phyloP scores from a whole-genome alignment of 2,797 vertebrate species.

The Tauraco hartlaubi region DNA sequence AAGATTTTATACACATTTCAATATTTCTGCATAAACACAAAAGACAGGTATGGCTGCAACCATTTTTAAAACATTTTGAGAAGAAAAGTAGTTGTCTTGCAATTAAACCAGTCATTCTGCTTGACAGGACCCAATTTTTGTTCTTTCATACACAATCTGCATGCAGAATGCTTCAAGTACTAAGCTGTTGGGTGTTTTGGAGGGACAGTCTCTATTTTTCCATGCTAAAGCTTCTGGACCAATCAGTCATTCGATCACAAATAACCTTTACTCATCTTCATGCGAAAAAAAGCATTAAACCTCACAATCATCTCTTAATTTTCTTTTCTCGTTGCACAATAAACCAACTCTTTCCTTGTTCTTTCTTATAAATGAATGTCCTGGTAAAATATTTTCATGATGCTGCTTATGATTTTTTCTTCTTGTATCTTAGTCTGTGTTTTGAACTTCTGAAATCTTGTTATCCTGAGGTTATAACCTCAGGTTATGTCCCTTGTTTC shows the following conservation, averaged over 20 bases:
- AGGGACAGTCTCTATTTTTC: background rate
- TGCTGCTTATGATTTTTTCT: background rate
- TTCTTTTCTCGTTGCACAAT: background rate
- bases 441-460: background rate
- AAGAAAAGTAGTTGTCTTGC: background rate
- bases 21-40: background rate
- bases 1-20: background rate
- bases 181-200: background rate
- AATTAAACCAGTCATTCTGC: background rate
- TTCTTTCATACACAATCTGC: background rate
- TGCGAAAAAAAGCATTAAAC: background rate
- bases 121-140: background rate
- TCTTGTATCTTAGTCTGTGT: background rate
- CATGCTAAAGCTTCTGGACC: background rate
- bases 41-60: background rate
- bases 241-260: background rate
- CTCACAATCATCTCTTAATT: background rate
- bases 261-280: background rate
- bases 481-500: background rate
- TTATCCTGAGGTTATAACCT: background rate
- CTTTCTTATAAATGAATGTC: background rate
- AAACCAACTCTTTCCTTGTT: background rate
- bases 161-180: background rate
- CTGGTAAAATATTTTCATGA: background rate
- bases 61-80: background rate